phyloP scores from a whole-genome alignment of 2,888 invertebrate genomes.

The Leucoma salicis region DNA sequence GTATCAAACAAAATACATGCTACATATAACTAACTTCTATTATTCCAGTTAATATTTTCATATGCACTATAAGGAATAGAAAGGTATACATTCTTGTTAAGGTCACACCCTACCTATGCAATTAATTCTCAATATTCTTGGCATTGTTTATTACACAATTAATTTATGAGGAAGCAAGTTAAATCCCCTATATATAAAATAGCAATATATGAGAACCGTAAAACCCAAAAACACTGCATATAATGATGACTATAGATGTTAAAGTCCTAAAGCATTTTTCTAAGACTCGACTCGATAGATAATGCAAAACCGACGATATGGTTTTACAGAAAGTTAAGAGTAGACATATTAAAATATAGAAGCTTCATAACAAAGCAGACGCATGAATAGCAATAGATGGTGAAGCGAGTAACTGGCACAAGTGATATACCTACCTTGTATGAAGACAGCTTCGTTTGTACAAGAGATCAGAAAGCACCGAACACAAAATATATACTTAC shows the following conservation, averaged over 20 bases:
- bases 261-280: too few species aligned
- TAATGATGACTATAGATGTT: constrained; percentile 13
- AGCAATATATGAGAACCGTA: constrained; percentile 29
- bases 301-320: neutral
- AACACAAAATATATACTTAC: constrained; percentile 34
- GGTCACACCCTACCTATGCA: constrained; percentile 23
- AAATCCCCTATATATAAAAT: constrained; percentile 10
- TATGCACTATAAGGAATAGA: constrained; percentile 8
- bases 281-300: too few species aligned
- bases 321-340: neutral
- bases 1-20: constrained; percentile 37
- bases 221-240: constrained; percentile 12
- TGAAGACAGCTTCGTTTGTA: constrained; percentile 52
- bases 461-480: constrained; percentile 30
- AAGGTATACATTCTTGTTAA: constrained; percentile 24
- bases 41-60: constrained; percentile 6
- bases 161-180: constrained; percentile 24
- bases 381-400: constrained; percentile 45
- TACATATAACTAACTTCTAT: constrained; percentile 28
- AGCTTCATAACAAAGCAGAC: constrained; percentile 25
- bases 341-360: neutral
- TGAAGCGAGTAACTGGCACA: constrained; percentile 42
- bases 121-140: constrained; percentile 12
- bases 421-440: constrained; percentile 66
- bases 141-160: neutral